Evolutionary conservation across 1,140 invertebrate genomes (phyloP), one percentile per base, ranked within the genome.

Genomic region (Bombus sylvicola): DNA sequence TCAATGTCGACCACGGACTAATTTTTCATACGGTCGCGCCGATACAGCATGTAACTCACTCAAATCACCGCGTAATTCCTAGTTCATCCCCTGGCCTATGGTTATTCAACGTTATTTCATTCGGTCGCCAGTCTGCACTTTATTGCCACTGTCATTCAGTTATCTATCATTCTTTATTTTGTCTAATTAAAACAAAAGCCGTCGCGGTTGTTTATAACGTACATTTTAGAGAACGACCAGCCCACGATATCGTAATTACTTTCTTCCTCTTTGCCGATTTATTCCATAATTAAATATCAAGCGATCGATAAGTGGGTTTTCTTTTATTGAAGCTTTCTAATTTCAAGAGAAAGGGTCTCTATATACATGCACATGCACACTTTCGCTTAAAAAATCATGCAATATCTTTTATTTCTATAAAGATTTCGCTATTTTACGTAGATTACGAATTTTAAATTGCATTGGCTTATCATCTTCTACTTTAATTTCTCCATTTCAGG

Each of bases 1-100:
- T 83, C 82, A 78, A 83, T 83, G 68, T 25, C 82, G 82, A 59
- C 34, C 47, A 13, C 31, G 64, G 3, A 77, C 77, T 83, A 83
- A 83, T 77, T 83, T 83, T 78, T 83, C 82, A 83, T 72, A 13
- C 68, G 5, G 3, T 8, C 75, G 22, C 22, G 18, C 18, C 5
- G 43, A 53, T 59, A 34, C 62, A n/a, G 1, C 71, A 43, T 83
- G 72, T 83, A 83, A 76, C 64, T 31, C 47, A 64, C 34, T 13
- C 47, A 47, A 34, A 78, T 57, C 74, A 25, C 62, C 43, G 43
- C 69, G 82, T 83, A 83, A 83, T 83, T 83, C 82, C 62, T 28
- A 31, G 31, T 69, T 83, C 64, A 83, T 83, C 64, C 82, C 47
- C 10, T 22, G 62, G 13, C n/a, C 41, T 71, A 78, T 78, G n/a